These are phyloP conservation scores for Trachythela sp. DNA, from an alignment of 64 coral and sea anemone genomes.

Conservation along the genomic window DNA sequence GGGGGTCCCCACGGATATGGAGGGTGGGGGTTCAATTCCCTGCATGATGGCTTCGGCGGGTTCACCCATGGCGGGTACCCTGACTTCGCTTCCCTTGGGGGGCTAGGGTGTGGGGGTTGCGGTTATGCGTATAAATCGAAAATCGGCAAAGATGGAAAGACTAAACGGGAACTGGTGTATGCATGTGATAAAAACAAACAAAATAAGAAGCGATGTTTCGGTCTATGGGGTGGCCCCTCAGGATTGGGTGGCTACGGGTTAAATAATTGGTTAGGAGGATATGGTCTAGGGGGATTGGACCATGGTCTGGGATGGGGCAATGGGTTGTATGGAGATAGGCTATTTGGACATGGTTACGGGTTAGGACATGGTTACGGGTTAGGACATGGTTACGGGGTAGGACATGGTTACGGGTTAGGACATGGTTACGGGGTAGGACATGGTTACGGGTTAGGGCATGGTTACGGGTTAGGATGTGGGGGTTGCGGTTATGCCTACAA, in stretches of 20 bases:
- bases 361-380: neutral
- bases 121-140: neutral
- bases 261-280: neutral
- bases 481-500: constrained; percentile 2
- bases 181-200: constrained; percentile 11
- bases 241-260: neutral
- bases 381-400: no score
- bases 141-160: neutral
- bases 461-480: neutral
- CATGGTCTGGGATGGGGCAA: neutral
- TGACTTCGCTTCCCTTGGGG: neutral
- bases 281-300: neutral
- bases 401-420: no score
- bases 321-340: neutral
- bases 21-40: neutral
- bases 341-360: neutral
- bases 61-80: neutral
- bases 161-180: neutral
- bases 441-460: no score
- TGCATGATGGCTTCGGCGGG: constrained; percentile 10
- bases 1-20: neutral
- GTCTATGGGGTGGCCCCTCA: neutral
- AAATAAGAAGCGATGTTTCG: neutral
- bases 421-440: no score
- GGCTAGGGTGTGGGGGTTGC: neutral